A percentile compares a stretch with the other conserved stretches of the same genome.
phyloP scores from a whole-genome alignment of 2,888 invertebrate species.

The Chydorus sphaericus region DNA sequence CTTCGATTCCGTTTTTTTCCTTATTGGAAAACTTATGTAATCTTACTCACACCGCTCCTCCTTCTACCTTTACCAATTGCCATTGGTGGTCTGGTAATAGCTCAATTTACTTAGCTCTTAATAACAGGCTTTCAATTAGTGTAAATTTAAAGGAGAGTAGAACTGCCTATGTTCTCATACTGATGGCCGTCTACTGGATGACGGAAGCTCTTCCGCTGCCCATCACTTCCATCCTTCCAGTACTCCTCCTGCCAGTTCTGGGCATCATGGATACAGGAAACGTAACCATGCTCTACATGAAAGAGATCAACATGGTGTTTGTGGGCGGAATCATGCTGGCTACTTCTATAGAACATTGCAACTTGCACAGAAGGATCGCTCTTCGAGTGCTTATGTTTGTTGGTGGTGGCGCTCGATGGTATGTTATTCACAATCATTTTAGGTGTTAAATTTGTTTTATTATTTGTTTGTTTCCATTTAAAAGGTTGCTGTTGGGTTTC shows the following conservation, averaged over 20 bases:
- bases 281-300: conserved; percentile 41
- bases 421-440: conserved; percentile 13
- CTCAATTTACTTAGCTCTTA: no score
- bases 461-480: no score
- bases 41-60: no score
- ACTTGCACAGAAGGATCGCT: conserved; percentile 73
- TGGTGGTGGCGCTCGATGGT: conserved; percentile 27
- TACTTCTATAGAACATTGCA: conserved; percentile 76
- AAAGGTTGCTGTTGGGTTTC: conserved; percentile 61
- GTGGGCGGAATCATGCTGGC: conserved; percentile 82
- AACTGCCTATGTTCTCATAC: no score
- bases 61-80: no score
- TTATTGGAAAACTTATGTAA: no score
- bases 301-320: conserved; percentile 73
- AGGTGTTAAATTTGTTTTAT: not conserved
- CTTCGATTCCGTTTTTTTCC: no score
- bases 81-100: no score
- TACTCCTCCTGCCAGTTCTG: conserved; percentile 65
- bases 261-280: conserved; percentile 47
- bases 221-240: conserved; percentile 68
- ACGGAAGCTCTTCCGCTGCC: conserved; percentile 66
- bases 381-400: conserved; percentile 63
- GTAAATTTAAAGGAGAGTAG: no score
- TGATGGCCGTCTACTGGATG: conserved; percentile 76
- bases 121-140: no score